phyloP scores from a whole-genome alignment of 2,888 invertebrate species.

The Dendrolimus houi region DNA sequence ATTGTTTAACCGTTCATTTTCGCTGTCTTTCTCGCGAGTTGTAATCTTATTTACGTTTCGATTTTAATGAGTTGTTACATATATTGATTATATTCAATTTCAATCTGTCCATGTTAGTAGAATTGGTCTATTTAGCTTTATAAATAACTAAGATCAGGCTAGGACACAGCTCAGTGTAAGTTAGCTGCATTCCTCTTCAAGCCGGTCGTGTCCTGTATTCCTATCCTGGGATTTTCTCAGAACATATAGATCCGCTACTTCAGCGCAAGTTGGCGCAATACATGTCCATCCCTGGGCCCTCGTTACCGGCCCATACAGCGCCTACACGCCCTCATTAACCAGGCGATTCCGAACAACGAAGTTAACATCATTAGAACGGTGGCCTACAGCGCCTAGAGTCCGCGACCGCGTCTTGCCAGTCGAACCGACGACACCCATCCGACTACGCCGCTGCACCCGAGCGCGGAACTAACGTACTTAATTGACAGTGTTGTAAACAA shows the following conservation, averaged over 20 bases:
- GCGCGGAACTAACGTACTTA: constrained; percentile 27
- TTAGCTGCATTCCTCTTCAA: constrained; percentile 36
- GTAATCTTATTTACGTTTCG: not conserved
- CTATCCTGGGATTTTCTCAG: constrained; percentile 56
- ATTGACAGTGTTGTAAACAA: constrained; percentile 21
- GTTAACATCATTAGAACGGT: constrained; percentile 51
- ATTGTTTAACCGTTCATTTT: too few relatives aligned
- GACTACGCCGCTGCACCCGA: constrained; percentile 47
- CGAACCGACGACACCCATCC: constrained; percentile 56
- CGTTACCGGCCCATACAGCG: constrained; percentile 23
- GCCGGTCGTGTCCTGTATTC: constrained; percentile 52
- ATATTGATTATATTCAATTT: not conserved
- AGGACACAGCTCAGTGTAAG: not conserved
- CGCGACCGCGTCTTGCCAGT: constrained; percentile 51
- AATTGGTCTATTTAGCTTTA: not conserved
- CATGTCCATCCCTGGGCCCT: constrained; percentile 35
- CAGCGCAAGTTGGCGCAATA: constrained; percentile 18
- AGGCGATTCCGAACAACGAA: constrained; percentile 52
- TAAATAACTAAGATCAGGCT: not conserved
- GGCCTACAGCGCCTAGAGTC: constrained; percentile 6
- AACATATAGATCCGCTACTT: constrained; percentile 51
- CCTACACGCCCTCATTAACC: constrained; percentile 56
- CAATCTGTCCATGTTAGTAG: not conserved
- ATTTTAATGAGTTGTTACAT: not conserved
- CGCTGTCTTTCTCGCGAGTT: too few relatives aligned